Evolutionary conservation across 2,113 vertebrate species (phyloP).

Genomic region (Sylvilagus bachmani): DNA sequence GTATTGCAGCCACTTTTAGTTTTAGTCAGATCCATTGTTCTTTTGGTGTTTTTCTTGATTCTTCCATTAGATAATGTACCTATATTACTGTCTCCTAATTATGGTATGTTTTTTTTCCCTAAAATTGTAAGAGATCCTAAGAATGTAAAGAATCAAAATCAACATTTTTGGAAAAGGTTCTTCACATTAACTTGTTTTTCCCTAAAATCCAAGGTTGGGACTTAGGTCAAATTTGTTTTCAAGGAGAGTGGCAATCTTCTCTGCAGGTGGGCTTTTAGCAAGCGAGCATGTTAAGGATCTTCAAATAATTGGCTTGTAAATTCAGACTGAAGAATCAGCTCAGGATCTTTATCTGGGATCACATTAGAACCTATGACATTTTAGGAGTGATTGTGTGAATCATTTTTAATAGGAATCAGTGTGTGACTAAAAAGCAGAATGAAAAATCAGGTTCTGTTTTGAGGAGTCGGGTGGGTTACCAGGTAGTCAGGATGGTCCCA

Average conservation of each 20-base stretch:
- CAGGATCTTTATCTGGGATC: background rate
- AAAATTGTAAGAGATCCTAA: constrained; percentile 25
- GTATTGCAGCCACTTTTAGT: background rate
- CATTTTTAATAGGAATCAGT: constrained; percentile 1
- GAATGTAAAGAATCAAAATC: background rate
- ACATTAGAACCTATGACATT: background rate
- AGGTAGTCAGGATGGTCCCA: no score
- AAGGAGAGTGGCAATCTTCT: background rate
- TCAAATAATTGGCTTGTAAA: background rate
- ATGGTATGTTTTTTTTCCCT: constrained; percentile 29
- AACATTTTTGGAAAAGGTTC: constrained; percentile 33
- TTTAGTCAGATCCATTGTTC: constrained; percentile 51
- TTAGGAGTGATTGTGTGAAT: background rate
- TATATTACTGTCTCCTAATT: constrained; percentile 28
- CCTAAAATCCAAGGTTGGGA: background rate
- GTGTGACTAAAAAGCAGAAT: background rate
- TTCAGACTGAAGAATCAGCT: background rate
- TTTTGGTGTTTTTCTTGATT: background rate
- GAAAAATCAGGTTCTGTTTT: background rate
- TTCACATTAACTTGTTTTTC: constrained; percentile 57
- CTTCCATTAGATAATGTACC: background rate
- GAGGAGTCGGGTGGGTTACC: no score
- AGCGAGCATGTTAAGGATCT: background rate
- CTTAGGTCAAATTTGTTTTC: background rate
- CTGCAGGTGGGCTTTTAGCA: background rate